Conservation (phyloP, 2,888 invertebrate genomes). For the Orthosia gothica region DNA sequence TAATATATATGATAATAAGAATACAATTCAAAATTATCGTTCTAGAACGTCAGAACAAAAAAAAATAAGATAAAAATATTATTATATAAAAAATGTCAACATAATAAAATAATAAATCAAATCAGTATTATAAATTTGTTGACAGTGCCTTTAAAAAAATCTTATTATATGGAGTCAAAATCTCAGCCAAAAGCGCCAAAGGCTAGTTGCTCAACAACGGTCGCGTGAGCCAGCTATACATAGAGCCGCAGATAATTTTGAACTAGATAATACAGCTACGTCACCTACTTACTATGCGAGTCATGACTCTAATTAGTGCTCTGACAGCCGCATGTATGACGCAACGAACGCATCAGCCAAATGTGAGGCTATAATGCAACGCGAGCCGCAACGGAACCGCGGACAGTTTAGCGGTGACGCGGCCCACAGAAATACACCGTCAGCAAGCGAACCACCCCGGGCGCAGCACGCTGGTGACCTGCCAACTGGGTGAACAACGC, state of each 20-base stretch:
- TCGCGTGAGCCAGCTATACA: slow-evolving; percentile 8
- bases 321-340: slow-evolving; percentile 77
- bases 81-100: no score
- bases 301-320: slow-evolving; percentile 75
- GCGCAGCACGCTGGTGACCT: slow-evolving; percentile 78
- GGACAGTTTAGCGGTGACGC: slow-evolving; percentile 77
- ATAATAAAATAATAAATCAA: no score
- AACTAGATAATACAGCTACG: slow-evolving; percentile 59
- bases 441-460: slow-evolving; percentile 73
- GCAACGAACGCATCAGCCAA: slow-evolving; percentile 81
- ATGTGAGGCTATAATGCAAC: slow-evolving; percentile 73
- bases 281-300: slow-evolving; percentile 56
- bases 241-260: slow-evolving; percentile 25
- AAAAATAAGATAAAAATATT: no score
- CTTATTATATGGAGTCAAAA: no score
- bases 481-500: slow-evolving; percentile 84
- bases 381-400: slow-evolving; percentile 69
- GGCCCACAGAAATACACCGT: slow-evolving; percentile 79
- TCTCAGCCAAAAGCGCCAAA: neutral
- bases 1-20: no score
- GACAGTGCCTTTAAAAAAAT: neutral
- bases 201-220: slow-evolving; percentile 16
- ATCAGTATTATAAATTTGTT: no score
- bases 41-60: no score
- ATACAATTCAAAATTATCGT: no score